Conservation (phyloP, 2,797 vertebrate genomes). For the Tachyglossus aculeatus region DNA sequence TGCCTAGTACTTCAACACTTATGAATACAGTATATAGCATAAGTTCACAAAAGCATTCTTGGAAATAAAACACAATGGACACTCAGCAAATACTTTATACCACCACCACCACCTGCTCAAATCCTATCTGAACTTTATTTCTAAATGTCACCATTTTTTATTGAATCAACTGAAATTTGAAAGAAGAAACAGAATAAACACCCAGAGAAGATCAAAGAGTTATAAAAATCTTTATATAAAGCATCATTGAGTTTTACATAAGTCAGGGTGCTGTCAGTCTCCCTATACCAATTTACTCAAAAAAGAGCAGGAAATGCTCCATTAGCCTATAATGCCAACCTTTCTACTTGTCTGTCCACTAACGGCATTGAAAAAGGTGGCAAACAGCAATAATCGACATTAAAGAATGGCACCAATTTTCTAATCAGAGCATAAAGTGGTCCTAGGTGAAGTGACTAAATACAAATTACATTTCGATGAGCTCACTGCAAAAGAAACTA, state of each 20-base stretch:
- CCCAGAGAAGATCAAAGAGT: slow-evolving; percentile 51
- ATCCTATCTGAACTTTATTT: slow-evolving; percentile 58
- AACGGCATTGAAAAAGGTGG: not conserved
- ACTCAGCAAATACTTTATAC: slow-evolving; percentile 49
- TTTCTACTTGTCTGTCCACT: not conserved
- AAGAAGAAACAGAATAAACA: slow-evolving; percentile 60
- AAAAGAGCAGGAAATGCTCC: not conserved
- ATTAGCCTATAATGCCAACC: not conserved
- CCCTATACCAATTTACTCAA: not conserved
- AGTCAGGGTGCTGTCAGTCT: slow-evolving; percentile 10
- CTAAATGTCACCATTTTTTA: slow-evolving; percentile 64
- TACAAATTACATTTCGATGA: not conserved
- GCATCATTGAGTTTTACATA: slow-evolving; percentile 41
- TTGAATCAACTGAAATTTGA: slow-evolving; percentile 67
- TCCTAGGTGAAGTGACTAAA: slow-evolving; percentile 2
- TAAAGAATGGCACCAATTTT: not conserved
- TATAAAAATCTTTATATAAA: slow-evolving; percentile 59
- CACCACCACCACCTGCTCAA: slow-evolving; percentile 51
- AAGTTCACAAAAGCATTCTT: slow-evolving; percentile 57
- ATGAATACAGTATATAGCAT: slow-evolving; percentile 53
- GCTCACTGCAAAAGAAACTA: slow-evolving; percentile 3
- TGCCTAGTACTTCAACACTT: slow-evolving; percentile 61
- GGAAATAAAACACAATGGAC: slow-evolving; percentile 51
- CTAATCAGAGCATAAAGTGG: slow-evolving; percentile 20
- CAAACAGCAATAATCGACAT: not conserved